These are phyloP conservation scores for Rana temporaria DNA, from an alignment of 2,113 vertebrate species.

Conservation along the genomic window DNA sequence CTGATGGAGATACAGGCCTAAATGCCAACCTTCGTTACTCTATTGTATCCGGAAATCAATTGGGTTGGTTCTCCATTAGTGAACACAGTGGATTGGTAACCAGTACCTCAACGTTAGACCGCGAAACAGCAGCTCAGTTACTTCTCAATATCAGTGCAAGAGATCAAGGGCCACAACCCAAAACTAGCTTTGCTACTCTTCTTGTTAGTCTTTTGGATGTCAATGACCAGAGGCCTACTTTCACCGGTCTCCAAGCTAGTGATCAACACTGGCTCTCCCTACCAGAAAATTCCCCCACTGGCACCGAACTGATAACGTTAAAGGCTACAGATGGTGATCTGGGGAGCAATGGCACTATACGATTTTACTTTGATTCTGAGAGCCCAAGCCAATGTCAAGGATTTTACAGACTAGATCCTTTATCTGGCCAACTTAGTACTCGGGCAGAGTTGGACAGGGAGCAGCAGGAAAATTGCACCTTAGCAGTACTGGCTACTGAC, in stretches of 20 bases:
- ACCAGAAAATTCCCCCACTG: constrained; percentile 83
- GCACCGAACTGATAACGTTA: constrained; percentile 85
- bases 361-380: constrained; percentile 86
- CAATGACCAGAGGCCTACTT: constrained; percentile 90
- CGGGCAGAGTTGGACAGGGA: constrained; percentile 86
- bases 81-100: constrained; percentile 96
- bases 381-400: constrained; percentile 70
- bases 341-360: constrained; percentile 91
- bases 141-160: constrained; percentile 94
- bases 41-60: constrained; percentile 90
- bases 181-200: constrained; percentile 88
- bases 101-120: constrained; percentile 80
- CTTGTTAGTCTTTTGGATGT: constrained; percentile 89
- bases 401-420: constrained; percentile 87
- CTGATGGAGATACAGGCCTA: constrained; percentile 93
- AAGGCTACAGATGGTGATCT: constrained; percentile 89
- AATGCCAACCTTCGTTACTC: constrained; percentile 96
- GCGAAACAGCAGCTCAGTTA: constrained; percentile 86
- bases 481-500: constrained; percentile 86
- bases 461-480: constrained; percentile 79
- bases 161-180: constrained; percentile 94
- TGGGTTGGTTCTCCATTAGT: constrained; percentile 94
- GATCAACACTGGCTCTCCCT: constrained; percentile 79
- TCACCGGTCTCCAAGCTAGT: constrained; percentile 74
- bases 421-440: constrained; percentile 84